Evolutionary conservation across 2,797 vertebrate genomes (phyloP).

Genomic region (Oreortyx pictus): DNA sequence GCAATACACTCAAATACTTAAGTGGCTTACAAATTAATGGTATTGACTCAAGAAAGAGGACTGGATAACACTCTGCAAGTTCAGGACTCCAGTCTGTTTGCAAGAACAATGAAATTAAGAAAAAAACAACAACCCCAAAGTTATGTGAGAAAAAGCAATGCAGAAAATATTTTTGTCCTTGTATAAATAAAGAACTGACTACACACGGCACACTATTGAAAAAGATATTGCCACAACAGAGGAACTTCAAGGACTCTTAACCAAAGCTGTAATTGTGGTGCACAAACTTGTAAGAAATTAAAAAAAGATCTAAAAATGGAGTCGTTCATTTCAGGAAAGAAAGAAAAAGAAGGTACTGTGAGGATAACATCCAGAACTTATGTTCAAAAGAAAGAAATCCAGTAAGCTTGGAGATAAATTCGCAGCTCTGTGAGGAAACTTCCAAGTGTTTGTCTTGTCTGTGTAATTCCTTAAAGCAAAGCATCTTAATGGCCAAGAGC

Average conservation of each 20-base stretch:
- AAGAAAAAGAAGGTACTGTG: background rate
- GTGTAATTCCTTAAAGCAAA: background rate
- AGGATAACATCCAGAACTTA: constrained; percentile 32
- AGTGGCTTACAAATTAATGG: constrained; percentile 48
- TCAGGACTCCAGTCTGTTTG: background rate
- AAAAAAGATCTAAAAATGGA: background rate
- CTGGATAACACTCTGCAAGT: background rate
- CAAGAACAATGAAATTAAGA: background rate
- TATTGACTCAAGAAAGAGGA: constrained; percentile 55
- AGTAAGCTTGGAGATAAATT: background rate
- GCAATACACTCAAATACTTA: constrained; percentile 34
- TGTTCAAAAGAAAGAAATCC: constrained; percentile 1
- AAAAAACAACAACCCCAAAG: background rate
- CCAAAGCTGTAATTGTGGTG: background rate
- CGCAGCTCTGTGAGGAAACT: background rate
- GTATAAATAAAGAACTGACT: constrained; percentile 27
- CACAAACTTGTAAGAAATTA: background rate
- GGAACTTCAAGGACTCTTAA: constrained; percentile 22
- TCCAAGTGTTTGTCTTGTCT: rapidly evolving
- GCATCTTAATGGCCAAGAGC: background rate
- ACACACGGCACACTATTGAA: background rate
- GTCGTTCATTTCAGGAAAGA: constrained; percentile 20
- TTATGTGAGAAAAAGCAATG: constrained; percentile 26
- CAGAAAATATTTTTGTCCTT: constrained; percentile 34
- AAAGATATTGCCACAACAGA: constrained; percentile 46